Base-by-base conservation (phyloP, 2,888 invertebrate species). In the Drosophila trichaetosa region DNA sequence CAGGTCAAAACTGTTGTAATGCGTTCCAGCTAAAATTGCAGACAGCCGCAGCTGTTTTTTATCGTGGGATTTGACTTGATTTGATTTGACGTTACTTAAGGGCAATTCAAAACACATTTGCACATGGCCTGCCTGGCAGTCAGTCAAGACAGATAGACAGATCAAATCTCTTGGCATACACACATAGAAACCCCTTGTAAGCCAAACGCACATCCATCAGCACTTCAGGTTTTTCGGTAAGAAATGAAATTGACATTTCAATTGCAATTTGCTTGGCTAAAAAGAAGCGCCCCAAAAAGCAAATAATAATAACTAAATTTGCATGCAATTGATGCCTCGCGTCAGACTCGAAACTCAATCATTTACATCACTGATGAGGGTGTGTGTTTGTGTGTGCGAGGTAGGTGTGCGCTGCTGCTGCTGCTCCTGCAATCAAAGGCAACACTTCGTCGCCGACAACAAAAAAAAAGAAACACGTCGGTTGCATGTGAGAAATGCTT, bases 291-390 rank as follows among this genome's bases (percentile, higher is more conserved):
- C 53, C 48, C 61, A 75, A 72, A 76, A 73, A 65, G 71, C 73
- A 73, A 77, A 85, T 86, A 83, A 88, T 88, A 88, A 83, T 83
- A 89, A 83, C 87, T 61, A 80, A 73, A 84, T 89, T 87, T 89
- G 83, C 81, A 84, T 89, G 87, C 84, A 86, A 89, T 84, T 86
- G 87, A 89, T 86, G 88, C 86, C 77, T 59, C 63, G 70, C 83
- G 62, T 79, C 77, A 75, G 67, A 69, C 52, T 75, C 72, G 33
- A 77, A 80, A 80, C 83, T 83, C 80, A 83, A 83, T 86, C 81
- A 89, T 73, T 86, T 80, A 42, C 68, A 68, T 53, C 69, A 58
- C 29, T n/a, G 29, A 27, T 34, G 57, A 8, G 24, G 58, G 61
- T 34, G n/a, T 18, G 48, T 36, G 57, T 46, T 46, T 51, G 53